phyloP scores from a whole-genome alignment of 2,113 vertebrate genomes.

The Natator depressus region DNA sequence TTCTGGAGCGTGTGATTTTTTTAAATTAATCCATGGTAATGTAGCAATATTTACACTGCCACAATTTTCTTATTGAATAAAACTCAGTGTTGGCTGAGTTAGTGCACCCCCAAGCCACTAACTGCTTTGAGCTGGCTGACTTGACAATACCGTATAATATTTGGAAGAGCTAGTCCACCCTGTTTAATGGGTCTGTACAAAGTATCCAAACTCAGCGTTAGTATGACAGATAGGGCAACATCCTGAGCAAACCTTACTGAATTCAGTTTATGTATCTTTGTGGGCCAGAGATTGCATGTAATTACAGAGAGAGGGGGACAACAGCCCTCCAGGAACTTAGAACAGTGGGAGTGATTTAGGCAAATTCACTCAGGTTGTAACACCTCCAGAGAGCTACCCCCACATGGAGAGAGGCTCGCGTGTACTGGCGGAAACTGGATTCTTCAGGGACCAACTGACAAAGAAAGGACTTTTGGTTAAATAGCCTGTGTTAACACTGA shows the following conservation, averaged over 20 bases:
- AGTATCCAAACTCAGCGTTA: background rate
- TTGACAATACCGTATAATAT: background rate
- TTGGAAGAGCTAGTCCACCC: background rate
- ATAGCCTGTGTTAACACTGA: background rate
- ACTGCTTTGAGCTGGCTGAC: background rate
- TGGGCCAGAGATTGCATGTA: background rate
- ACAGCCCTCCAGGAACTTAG: background rate
- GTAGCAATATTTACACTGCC: conserved; percentile 37
- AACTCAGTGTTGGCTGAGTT: conserved; percentile 6
- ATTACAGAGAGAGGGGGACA: background rate
- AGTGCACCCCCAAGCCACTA: background rate
- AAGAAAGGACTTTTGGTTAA: background rate
- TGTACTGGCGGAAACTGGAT: background rate
- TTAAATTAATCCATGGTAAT: conserved; percentile 10
- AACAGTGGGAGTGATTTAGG: background rate
- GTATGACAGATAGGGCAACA: background rate
- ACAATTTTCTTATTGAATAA: background rate
- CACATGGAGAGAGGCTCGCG: background rate
- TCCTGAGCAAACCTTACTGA: background rate
- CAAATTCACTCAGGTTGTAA: background rate
- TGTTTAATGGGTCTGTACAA: background rate
- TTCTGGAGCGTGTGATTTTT: background rate
- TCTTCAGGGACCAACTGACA: background rate
- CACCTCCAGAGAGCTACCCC: background rate
- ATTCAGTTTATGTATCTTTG: background rate